Conservation (phyloP, 1,140 invertebrate genomes). For the Ruditapes philippinarum region DNA sequence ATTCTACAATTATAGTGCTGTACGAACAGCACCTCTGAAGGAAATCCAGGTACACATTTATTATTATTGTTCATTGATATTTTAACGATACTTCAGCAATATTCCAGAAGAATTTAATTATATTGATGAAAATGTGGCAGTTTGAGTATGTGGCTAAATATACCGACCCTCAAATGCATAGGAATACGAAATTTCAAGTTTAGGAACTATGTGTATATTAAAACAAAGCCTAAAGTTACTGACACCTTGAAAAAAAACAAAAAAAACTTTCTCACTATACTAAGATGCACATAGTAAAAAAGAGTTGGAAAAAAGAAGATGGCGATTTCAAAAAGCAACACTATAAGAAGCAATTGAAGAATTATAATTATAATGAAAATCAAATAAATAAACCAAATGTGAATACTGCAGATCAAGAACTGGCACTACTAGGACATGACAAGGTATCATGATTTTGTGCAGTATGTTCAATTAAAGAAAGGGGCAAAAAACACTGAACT, state of each 20-base stretch:
- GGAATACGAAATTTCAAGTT: neutral
- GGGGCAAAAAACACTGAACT: neutral
- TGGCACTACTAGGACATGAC: neutral
- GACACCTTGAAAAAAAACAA: neutral
- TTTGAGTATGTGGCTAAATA: neutral
- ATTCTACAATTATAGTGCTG: conserved; percentile 37
- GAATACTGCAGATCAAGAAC: conserved; percentile 1
- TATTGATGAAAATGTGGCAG: neutral
- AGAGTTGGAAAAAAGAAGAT: neutral
- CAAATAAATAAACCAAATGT: neutral
- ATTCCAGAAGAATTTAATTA: neutral
- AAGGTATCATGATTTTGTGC: conserved; percentile 26
- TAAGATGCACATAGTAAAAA: neutral
- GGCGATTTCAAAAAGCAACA: conserved; percentile 47
- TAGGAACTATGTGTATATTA: neutral
- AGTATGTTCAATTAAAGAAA: conserved; percentile 7
- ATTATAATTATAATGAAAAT: conserved; percentile 4
- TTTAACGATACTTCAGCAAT: too few relatives aligned
- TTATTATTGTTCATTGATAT: too few relatives aligned
- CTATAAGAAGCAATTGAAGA: conserved; percentile 25
- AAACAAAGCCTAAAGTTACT: neutral
- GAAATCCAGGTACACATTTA: conserved; percentile 17
- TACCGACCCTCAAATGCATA: neutral
- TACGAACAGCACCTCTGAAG: neutral
- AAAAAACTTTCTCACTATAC: neutral